Conservation (phyloP, 2,888 invertebrate genomes). For the Epicampocera succincta region DNA sequence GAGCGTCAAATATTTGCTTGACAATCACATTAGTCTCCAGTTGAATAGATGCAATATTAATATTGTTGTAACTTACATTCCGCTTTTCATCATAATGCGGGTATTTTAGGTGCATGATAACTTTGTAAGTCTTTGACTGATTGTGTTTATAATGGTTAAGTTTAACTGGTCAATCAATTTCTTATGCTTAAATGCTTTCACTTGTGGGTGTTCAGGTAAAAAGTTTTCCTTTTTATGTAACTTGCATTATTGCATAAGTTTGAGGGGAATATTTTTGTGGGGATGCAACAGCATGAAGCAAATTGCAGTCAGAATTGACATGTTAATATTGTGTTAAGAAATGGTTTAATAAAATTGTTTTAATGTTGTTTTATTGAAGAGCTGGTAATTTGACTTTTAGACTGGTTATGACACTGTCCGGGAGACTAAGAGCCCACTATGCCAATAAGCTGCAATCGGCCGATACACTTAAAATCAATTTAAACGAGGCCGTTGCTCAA, state of each 20-base stretch:
- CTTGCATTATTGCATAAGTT: constrained; percentile 11
- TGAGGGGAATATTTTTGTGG: no score
- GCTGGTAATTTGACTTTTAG: no score
- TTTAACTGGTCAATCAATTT: constrained; percentile 31
- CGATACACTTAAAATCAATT: no score
- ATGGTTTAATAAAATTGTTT: no score
- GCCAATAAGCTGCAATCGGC: no score
- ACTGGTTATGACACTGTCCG: no score
- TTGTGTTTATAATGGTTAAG: constrained; percentile 17
- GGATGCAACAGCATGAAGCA: no score
- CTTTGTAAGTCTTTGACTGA: neutral
- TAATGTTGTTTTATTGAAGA: no score
- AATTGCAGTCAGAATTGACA: no score
- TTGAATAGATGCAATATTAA: constrained; percentile 69
- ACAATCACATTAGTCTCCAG: constrained; percentile 74
- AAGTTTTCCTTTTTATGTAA: neutral
- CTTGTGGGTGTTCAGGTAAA: neutral
- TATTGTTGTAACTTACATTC: constrained; percentile 20
- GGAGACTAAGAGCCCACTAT: no score
- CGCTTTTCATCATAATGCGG: constrained; percentile 14
- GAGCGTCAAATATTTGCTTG: constrained; percentile 77
- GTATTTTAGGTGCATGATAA: neutral
- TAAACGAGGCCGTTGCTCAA: no score
- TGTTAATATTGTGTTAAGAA: no score
- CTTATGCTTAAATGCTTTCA: constrained; percentile 14